Conservation (phyloP, 2,888 invertebrate species). For the Amphipyra tragopoginis region DNA sequence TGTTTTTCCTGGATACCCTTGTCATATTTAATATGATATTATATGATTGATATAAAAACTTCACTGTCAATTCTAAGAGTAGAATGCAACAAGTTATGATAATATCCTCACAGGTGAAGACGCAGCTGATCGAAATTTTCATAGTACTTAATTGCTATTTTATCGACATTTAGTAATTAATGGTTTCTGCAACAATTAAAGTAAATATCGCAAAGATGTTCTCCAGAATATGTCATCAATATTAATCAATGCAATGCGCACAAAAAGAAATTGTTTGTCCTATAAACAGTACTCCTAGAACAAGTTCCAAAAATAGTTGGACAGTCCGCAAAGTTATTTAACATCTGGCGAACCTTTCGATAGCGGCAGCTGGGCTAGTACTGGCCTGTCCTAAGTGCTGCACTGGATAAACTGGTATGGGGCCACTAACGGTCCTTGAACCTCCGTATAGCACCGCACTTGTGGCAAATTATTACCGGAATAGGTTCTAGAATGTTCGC, state of each 20-base stretch:
- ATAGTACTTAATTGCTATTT: background rate
- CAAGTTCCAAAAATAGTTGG: conserved; percentile 27
- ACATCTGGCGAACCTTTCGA: conserved; percentile 38
- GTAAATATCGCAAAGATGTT: background rate
- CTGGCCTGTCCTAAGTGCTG: conserved; percentile 54
- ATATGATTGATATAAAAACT: too few relatives aligned
- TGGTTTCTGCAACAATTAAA: too few relatives aligned
- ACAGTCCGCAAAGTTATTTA: conserved; percentile 32
- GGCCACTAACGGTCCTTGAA: conserved; percentile 72
- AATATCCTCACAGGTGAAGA: background rate
- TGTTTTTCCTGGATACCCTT: too few relatives aligned
- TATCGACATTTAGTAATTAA: too few relatives aligned
- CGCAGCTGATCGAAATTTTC: background rate
- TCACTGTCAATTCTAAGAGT: too few relatives aligned
- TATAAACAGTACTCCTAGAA: conserved; percentile 11
- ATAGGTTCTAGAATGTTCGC: conserved; percentile 36
- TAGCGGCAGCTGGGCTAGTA: conserved; percentile 48
- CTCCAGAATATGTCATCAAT: conserved; percentile 11
- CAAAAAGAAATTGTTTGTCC: background rate
- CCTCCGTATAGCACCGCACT: conserved; percentile 53
- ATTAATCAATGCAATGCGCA: background rate
- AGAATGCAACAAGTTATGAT: too few relatives aligned
- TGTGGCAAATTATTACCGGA: conserved; percentile 47
- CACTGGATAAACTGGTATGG: conserved; percentile 71
- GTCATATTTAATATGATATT: too few relatives aligned